Percentiles rank a stretch among this genome's conserved stretches.
Conservation (phyloP, 2,888 invertebrate species). For the Diogma glabrata region DNA sequence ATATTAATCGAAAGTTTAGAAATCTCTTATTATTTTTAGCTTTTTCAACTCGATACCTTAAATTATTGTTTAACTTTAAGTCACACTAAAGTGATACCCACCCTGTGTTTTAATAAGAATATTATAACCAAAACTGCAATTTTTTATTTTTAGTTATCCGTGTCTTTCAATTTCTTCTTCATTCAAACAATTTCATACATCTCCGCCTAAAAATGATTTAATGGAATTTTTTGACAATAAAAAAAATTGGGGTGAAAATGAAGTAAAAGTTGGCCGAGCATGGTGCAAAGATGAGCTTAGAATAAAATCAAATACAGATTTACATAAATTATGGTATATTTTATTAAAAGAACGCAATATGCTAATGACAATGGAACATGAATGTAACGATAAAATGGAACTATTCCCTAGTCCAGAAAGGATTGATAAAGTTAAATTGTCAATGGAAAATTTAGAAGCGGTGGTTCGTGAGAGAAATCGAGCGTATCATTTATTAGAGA, state of each 20-base stretch:
- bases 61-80: too few relatives aligned
- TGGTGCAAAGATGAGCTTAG: constrained; percentile 87
- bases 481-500: constrained; percentile 83
- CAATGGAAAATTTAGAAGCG: constrained; percentile 85
- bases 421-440: constrained; percentile 81
- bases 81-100: too few relatives aligned
- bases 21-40: too few relatives aligned
- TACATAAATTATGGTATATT: constrained; percentile 91
- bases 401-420: constrained; percentile 86
- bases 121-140: too few relatives aligned
- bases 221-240: constrained; percentile 85
- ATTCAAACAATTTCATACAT: constrained; percentile 32
- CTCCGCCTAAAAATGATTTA: constrained; percentile 39
- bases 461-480: constrained; percentile 86
- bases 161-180: too few relatives aligned
- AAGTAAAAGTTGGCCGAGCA: constrained; percentile 69
- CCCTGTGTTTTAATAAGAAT: too few relatives aligned
- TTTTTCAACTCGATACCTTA: too few relatives aligned
- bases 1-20: too few relatives aligned
- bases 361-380: constrained; percentile 91
- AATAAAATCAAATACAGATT: constrained; percentile 86
- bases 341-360: constrained; percentile 94
- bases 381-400: constrained; percentile 50
- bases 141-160: too few relatives aligned
- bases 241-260: constrained; percentile 68